Percentiles rank a stretch among this genome's conserved stretches.
These are phyloP conservation scores for Oasisia sp. DNA, from an alignment of 2,888 invertebrate genomes.

Conservation along the genomic window DNA sequence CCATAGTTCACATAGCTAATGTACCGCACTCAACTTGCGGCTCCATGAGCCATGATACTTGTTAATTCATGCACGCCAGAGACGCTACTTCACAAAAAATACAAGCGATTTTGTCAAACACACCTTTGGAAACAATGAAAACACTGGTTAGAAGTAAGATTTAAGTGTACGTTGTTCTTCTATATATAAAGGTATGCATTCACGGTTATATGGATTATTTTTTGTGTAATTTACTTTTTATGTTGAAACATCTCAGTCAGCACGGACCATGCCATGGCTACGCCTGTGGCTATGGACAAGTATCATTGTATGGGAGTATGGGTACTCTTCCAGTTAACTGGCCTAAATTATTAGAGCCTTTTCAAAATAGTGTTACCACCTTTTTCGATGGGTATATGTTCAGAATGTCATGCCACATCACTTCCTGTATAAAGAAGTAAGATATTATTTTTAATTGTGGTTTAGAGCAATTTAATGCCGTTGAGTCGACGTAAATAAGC, in stretches of 20 bases:
- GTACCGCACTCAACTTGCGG: not conserved
- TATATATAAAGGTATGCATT: not conserved
- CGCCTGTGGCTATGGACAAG: too few relatives aligned
- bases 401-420: too few relatives aligned
- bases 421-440: too few relatives aligned
- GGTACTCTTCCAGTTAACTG: too few relatives aligned
- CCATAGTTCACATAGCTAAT: not conserved
- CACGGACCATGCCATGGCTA: not conserved
- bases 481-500: too few relatives aligned
- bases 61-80: conserved; percentile 4
- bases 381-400: too few relatives aligned
- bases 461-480: too few relatives aligned
- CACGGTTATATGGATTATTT: not conserved
- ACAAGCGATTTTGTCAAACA: not conserved
- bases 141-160: not conserved
- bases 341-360: too few relatives aligned
- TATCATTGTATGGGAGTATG: too few relatives aligned
- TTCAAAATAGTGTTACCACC: too few relatives aligned
- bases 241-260: not conserved
- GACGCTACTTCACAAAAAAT: conserved; percentile 14
- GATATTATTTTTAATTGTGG: too few relatives aligned
- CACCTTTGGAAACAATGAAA: not conserved
- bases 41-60: not conserved
- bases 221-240: not conserved
- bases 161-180: not conserved